phyloP scores from a whole-genome alignment of 2,113 vertebrate species.

The Equus przewalskii region DNA sequence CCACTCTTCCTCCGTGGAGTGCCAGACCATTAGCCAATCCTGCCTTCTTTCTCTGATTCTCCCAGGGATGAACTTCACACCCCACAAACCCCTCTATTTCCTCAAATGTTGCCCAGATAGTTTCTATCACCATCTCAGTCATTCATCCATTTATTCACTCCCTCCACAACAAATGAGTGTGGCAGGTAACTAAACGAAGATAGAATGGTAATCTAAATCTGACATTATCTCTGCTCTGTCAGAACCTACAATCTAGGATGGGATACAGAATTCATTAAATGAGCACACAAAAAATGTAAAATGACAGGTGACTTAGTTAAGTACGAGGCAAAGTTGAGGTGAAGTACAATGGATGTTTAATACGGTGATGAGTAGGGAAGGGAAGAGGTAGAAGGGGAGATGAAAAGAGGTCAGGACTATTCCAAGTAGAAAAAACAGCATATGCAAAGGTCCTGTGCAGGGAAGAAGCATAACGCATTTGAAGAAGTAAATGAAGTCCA shows the following conservation, averaged over 20 bases:
- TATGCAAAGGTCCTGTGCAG: background rate
- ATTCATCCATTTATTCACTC: background rate
- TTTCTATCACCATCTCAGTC: background rate
- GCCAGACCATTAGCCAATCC: background rate
- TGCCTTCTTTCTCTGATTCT: background rate
- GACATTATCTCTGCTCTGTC: background rate
- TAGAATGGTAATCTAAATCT: background rate
- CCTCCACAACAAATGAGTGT: background rate
- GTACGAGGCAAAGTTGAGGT: background rate
- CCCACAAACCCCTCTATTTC: background rate
- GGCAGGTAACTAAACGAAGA: background rate
- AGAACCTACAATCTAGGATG: background rate
- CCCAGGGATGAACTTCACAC: background rate
- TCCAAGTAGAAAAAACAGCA: background rate
- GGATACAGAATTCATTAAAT: background rate
- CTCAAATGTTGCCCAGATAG: background rate
- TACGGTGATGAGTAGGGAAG: background rate
- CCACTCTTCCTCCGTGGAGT: background rate
- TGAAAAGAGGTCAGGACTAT: background rate
- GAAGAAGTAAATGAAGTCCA: background rate
- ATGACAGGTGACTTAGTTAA: slow-evolving; percentile 6
- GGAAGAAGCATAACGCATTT: background rate
- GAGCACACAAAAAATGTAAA: background rate
- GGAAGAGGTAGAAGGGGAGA: background rate
- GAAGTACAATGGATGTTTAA: background rate